Evolutionary conservation across 2,797 vertebrate species (phyloP), one percentile per base, ranked within the genome.

Genomic region (Enteromius paludinosus): DNA sequence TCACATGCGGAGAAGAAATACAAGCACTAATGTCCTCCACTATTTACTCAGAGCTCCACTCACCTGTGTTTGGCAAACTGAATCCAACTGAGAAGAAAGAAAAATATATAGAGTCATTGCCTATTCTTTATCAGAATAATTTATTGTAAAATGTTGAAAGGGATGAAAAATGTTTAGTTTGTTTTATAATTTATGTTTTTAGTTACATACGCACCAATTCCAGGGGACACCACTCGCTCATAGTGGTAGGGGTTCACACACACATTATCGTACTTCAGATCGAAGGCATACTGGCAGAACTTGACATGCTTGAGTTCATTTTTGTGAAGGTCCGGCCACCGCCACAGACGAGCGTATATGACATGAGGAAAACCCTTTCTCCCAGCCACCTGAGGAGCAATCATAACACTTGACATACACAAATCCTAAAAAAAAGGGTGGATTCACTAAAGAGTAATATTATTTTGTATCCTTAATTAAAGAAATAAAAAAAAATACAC

Each of bases 241-340:
- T 96, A 96, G 93, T 96, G 95, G 89, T 96, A 95, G 2, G 94
- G 94, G 90, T 95, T 96, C 75, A 95, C 95, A 4, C 95, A 96
- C 82, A 96, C 95, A 70, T 94, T 96, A 93, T 96, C 94, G 18
- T 93, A 92, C 84, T 97, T 97, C 72, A 96, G 92, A 93, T 96
- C 96, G 5, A 97, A 96, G 41, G 95, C 95, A 11, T 94, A 96
- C 7, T 92, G 95, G 84, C 96, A 97, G 91, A 96, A 96, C 49
- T 92, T 92, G 15, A 90, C 92, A 38, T 95, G 95, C 68, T 95
- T 96, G 20, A 96, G 92, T 80, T 96, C 96, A 28, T 96, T 96
- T 82, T 96, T 96, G 90, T 96, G 95, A 28, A 95, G 91, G 88
- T 95, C 95, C 0, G 95, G 95, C 95, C 95, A 96, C 9, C 94